Conservation (phyloP, 1,140 invertebrate species). For the Meteorus sp. region DNA sequence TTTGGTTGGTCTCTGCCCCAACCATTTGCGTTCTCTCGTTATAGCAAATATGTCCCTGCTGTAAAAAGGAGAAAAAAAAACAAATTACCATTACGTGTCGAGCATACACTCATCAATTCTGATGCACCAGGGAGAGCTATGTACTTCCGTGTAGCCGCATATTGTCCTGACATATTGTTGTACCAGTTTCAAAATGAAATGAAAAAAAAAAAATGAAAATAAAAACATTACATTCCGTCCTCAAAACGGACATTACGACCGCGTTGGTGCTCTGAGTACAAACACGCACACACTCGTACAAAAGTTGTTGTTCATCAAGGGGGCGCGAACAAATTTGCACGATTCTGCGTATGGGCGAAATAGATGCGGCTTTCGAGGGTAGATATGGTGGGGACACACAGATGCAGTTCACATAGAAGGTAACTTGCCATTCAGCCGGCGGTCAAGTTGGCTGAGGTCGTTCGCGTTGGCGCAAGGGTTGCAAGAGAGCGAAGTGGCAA, state of each 20-base stretch:
- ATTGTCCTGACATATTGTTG: not conserved
- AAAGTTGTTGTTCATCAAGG: conserved; percentile 15
- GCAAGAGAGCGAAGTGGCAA: too few species aligned
- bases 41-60: not conserved
- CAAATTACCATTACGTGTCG: not conserved
- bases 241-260: not conserved
- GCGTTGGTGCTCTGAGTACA: conserved; percentile 3
- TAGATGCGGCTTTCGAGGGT: too few species aligned
- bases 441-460: conserved; percentile 25
- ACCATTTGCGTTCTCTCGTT: conserved; percentile 19
- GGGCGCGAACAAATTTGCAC: conserved; percentile 28
- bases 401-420: too few species aligned
- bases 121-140: conserved; percentile 1
- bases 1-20: conserved; percentile 7
- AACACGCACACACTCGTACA: not conserved
- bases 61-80: not conserved
- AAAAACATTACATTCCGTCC: not conserved
- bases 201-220: not conserved
- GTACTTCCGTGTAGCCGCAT: not conserved
- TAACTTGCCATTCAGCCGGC: conserved; percentile 21
- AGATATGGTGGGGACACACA: not conserved
- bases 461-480: conserved; percentile 17
- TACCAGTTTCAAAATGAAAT: not conserved
- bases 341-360: conserved; percentile 26
- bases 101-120: not conserved